Percentiles rank a stretch among this genome's conserved stretches.
Evolutionary conservation across 1,140 invertebrate species (phyloP).

Genomic region (Carcinoscorpius rotundicauda): DNA sequence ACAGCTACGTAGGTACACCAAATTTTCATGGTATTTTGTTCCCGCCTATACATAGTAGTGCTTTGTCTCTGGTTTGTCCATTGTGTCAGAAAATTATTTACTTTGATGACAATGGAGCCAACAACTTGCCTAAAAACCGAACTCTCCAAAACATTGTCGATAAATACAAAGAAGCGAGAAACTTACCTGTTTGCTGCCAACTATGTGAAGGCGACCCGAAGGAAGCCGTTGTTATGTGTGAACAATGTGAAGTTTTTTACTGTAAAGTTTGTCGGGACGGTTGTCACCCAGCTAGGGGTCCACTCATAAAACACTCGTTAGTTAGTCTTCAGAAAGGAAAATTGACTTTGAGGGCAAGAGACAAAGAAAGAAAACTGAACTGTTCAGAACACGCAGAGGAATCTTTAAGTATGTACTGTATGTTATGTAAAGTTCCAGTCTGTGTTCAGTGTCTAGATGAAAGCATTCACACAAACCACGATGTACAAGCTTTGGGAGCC

Average conservation of each 20-base stretch:
- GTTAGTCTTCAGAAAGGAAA: slow-evolving; percentile 44
- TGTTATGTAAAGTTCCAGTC: slow-evolving; percentile 73
- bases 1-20: slow-evolving; percentile 79
- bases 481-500: slow-evolving; percentile 71
- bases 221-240: slow-evolving; percentile 77
- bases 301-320: slow-evolving; percentile 79
- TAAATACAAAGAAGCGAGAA: slow-evolving; percentile 61
- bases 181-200: slow-evolving; percentile 72
- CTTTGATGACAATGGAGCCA: slow-evolving; percentile 85
- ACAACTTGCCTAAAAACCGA: slow-evolving; percentile 78
- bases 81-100: slow-evolving; percentile 77
- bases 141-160: slow-evolving; percentile 90
- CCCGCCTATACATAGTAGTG: slow-evolving; percentile 40
- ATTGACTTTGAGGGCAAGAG: slow-evolving; percentile 29
- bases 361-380: slow-evolving; percentile 41
- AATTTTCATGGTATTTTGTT: slow-evolving; percentile 40
- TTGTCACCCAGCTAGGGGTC: slow-evolving; percentile 82
- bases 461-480: slow-evolving; percentile 62
- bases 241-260: slow-evolving; percentile 92
- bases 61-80: slow-evolving; percentile 63
- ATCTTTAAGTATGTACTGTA: slow-evolving; percentile 71
- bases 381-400: slow-evolving; percentile 74
- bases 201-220: slow-evolving; percentile 76
- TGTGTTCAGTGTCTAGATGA: slow-evolving; percentile 76
- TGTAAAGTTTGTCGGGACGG: slow-evolving; percentile 81